Conservation (phyloP, 2,113 vertebrate species). For the Gobiocypris rarus region DNA sequence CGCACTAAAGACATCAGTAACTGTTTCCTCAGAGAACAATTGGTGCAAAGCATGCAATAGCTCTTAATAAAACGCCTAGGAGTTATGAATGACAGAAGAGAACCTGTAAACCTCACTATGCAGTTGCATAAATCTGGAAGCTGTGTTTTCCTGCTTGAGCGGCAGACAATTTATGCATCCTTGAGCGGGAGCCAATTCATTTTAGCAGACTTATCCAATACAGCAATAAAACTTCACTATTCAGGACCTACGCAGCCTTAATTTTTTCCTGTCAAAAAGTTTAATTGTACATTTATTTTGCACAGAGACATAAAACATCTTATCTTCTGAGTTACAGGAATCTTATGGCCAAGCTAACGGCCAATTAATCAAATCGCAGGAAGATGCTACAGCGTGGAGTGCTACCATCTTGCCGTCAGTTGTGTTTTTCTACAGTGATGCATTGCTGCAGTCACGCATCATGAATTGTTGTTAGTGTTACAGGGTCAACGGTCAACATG, state of each 20-base stretch:
- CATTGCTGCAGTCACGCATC: neutral
- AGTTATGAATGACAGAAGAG: constrained; percentile 30
- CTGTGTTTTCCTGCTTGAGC: constrained; percentile 58
- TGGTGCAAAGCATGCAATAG: constrained; percentile 24
- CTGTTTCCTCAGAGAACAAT: constrained; percentile 44
- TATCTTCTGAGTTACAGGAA: constrained; percentile 26
- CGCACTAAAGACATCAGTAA: constrained; percentile 31
- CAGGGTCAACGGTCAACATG: neutral
- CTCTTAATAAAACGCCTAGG: constrained; percentile 47
- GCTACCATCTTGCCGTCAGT: neutral
- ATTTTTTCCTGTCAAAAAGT: constrained; percentile 53
- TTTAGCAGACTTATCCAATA: constrained; percentile 60
- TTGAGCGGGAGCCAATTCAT: constrained; percentile 53
- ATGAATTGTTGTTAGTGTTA: neutral
- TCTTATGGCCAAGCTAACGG: constrained; percentile 30
- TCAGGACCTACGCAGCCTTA: constrained; percentile 55
- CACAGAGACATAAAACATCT: constrained; percentile 50
- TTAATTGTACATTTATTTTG: constrained; percentile 44
- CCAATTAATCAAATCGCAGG: constrained; percentile 1
- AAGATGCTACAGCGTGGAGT: neutral
- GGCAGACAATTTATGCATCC: constrained; percentile 65
- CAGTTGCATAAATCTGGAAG: constrained; percentile 56
- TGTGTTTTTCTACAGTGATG: constrained; percentile 3
- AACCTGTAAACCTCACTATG: constrained; percentile 42
- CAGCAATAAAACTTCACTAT: constrained; percentile 54